Evolutionary conservation across 2,797 vertebrate genomes (phyloP).

Genomic region (Sebastes hubbsi): DNA sequence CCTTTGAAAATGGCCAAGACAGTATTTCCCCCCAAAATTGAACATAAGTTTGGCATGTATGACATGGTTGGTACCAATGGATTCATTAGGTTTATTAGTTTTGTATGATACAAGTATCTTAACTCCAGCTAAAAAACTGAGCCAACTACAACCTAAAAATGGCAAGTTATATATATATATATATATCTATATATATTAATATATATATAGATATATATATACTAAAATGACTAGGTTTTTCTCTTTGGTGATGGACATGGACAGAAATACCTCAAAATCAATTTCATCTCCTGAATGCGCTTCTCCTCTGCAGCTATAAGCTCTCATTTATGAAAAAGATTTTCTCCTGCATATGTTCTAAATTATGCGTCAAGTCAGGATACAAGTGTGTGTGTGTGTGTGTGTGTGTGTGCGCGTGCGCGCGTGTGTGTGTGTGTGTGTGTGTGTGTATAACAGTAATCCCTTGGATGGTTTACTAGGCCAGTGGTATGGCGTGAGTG

Average conservation of each 20-base stretch:
- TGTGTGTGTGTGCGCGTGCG: slow-evolving; percentile 16
- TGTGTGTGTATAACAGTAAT: slow-evolving; percentile 44
- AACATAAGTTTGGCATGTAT: too few relatives aligned
- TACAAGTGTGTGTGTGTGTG: slow-evolving; percentile 12
- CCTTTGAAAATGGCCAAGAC: too few relatives aligned
- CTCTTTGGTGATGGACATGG: slow-evolving; percentile 1
- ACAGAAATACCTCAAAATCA: neutral
- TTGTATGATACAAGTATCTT: too few relatives aligned
- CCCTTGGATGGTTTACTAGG: slow-evolving; percentile 64
- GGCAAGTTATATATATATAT: too few relatives aligned
- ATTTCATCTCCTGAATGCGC: slow-evolving; percentile 35
- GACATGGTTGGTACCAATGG: too few relatives aligned
- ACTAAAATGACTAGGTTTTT: neutral
- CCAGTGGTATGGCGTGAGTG: slow-evolving; percentile 66
- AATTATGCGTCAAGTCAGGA: slow-evolving; percentile 59
- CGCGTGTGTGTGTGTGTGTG: slow-evolving; percentile 12
- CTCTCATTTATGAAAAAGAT: slow-evolving; percentile 72
- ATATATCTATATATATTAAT: too few relatives aligned
- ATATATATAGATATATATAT: neutral
- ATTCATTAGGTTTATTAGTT: too few relatives aligned
- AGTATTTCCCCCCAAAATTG: too few relatives aligned
- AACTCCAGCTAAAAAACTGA: too few relatives aligned
- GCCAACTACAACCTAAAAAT: too few relatives aligned
- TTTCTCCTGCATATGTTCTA: slow-evolving; percentile 64
- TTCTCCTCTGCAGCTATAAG: slow-evolving; percentile 44